Conservation (phyloP, 2,113 vertebrate genomes). For the Apteryx mantelli region DNA sequence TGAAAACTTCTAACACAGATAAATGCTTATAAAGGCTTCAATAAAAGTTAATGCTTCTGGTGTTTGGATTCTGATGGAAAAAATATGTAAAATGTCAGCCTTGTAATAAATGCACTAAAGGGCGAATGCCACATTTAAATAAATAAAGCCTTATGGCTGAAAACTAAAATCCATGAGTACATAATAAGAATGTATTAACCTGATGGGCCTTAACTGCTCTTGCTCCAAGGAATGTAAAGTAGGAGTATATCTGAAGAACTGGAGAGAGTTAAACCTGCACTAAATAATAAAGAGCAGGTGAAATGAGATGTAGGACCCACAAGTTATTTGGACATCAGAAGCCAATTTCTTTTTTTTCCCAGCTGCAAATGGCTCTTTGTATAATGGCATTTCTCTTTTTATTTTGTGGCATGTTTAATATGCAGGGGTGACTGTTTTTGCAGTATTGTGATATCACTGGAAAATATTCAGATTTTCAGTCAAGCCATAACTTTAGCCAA, state of each 20-base stretch:
- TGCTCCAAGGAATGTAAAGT: constrained; percentile 3
- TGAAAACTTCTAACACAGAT: constrained; percentile 39
- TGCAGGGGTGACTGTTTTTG: background rate
- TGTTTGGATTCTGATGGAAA: constrained; percentile 15
- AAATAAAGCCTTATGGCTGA: constrained; percentile 57
- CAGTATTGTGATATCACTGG: background rate
- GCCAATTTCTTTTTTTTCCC: background rate
- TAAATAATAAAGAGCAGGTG: background rate
- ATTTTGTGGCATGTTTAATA: background rate
- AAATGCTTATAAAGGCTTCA: constrained; percentile 44
- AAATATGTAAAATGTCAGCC: constrained; percentile 49
- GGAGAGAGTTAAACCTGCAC: background rate
- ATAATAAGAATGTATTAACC: constrained; percentile 30
- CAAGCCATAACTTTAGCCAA: background rate
- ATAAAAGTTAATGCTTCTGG: constrained; percentile 62
- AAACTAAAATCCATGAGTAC: constrained; percentile 32
- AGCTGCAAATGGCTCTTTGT: background rate
- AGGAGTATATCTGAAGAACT: background rate
- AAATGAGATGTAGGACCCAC: background rate
- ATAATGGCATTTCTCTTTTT: background rate
- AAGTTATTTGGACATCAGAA: background rate
- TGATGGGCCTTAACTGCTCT: constrained; percentile 21
- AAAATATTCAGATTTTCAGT: background rate
- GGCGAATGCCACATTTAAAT: constrained; percentile 65
- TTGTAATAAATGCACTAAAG: constrained; percentile 58